Conservation (phyloP, 2,113 vertebrate genomes). For the Oenanthe oenanthe region DNA sequence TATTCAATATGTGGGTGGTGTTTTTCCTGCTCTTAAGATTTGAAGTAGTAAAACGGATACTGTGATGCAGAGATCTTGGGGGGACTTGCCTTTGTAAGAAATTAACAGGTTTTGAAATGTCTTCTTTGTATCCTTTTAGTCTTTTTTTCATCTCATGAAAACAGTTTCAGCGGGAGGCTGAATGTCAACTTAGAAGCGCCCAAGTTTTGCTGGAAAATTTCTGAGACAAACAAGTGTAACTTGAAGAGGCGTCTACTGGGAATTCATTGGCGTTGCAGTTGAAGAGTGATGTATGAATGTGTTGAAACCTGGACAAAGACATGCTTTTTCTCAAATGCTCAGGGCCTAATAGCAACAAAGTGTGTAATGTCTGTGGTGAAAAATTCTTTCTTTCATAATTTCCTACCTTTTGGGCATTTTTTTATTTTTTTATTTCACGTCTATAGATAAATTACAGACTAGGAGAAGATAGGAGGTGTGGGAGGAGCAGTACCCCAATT, state of each 20-base stretch:
- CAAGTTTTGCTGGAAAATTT: conserved; percentile 16
- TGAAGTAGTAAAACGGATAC: neutral
- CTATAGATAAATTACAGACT: neutral
- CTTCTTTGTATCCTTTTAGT: neutral
- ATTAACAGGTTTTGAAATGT: neutral
- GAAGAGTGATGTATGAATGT: conserved; percentile 11
- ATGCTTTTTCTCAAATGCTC: neutral
- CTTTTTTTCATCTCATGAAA: neutral
- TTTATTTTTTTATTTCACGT: neutral
- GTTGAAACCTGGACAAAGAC: conserved; percentile 33
- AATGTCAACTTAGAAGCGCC: neutral
- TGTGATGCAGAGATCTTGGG: neutral
- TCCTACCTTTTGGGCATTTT: neutral
- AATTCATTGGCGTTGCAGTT: neutral
- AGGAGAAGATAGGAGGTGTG: neutral
- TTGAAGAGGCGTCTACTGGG: neutral
- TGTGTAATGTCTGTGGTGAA: conserved; percentile 8
- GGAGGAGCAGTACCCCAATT: neutral
- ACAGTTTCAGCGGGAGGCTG: neutral
- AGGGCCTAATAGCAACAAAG: neutral
- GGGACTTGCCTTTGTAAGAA: neutral
- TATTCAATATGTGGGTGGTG: neutral
- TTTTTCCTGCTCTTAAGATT: neutral
- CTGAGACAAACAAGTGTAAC: conserved; percentile 6
- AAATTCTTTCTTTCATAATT: neutral